These are phyloP conservation scores for Agrochola litura DNA, from an alignment of 2,888 invertebrate species.

Conservation along the genomic window DNA sequence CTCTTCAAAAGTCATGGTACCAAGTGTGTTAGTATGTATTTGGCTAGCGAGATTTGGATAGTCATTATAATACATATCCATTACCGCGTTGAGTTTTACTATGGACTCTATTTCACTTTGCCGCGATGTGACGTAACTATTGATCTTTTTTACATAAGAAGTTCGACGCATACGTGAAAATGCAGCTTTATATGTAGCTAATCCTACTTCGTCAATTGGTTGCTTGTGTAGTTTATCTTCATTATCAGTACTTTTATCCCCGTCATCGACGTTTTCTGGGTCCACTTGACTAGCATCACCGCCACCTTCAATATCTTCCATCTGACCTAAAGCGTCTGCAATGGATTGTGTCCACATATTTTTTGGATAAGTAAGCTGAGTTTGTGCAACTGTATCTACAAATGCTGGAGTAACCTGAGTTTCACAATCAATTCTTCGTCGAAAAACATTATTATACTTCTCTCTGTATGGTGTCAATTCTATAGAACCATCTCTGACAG, in stretches of 20 bases:
- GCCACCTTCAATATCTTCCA: conserved; percentile 75
- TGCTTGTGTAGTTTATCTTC: conserved; percentile 69
- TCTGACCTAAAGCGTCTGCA: conserved; percentile 79
- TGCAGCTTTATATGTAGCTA: conserved; percentile 79
- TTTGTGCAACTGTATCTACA: conserved; percentile 91
- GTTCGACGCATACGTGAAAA: conserved; percentile 79
- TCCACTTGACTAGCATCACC: conserved; percentile 74
- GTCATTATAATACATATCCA: conserved; percentile 92
- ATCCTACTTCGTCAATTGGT: conserved; percentile 77
- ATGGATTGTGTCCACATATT: conserved; percentile 93
- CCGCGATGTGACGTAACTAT: conserved; percentile 76
- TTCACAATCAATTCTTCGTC: conserved; percentile 90
- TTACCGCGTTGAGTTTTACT: conserved; percentile 85
- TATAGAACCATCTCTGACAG: conserved; percentile 92
- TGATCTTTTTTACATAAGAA: conserved; percentile 82
- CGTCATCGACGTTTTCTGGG: conserved; percentile 63
- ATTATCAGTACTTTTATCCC: conserved; percentile 68
- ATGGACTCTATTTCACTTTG: conserved; percentile 79
- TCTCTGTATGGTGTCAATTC: conserved; percentile 91
- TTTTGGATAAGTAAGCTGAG: conserved; percentile 92
- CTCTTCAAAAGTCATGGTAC: conserved; percentile 86
- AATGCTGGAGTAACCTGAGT: conserved; percentile 90
- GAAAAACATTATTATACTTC: conserved; percentile 90
- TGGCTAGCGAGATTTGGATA: conserved; percentile 88
- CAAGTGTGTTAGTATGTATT: conserved; percentile 76